phyloP scores from a whole-genome alignment of 2,888 invertebrate species.

The Tinea trinotella region DNA sequence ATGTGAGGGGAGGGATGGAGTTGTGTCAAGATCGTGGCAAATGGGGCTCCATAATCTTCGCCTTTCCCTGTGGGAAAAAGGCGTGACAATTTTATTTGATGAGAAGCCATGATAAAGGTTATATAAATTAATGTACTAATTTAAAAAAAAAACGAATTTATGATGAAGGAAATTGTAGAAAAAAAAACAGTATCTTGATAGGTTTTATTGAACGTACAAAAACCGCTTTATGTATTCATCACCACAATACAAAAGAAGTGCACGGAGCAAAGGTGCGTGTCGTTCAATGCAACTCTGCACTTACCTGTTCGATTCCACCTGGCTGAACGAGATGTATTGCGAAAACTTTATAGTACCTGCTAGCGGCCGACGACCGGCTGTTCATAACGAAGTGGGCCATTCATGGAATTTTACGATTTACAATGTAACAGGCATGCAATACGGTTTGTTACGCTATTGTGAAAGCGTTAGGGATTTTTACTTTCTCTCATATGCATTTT shows the following conservation, averaged over 20 bases:
- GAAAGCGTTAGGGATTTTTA: conserved; percentile 2
- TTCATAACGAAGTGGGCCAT: neutral
- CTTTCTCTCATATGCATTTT: conserved; percentile 8
- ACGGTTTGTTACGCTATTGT: conserved; percentile 10
- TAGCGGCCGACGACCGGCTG: neutral
- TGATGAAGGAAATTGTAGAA: too few relatives aligned
- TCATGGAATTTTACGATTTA: neutral
- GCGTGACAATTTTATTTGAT: too few relatives aligned
- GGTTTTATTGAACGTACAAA: too few relatives aligned
- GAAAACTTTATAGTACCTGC: conserved; percentile 2
- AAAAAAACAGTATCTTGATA: too few relatives aligned
- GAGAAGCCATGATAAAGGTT: too few relatives aligned
- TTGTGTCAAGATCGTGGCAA: too few relatives aligned
- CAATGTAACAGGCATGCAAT: neutral
- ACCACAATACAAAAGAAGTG: neutral
- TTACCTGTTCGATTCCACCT: conserved; percentile 4
- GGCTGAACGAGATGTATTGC: neutral
- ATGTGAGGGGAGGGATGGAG: too few relatives aligned
- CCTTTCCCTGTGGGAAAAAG: too few relatives aligned
- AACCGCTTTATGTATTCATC: too few relatives aligned
- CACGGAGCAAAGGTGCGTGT: neutral
- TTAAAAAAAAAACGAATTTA: too few relatives aligned
- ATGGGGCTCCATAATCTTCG: too few relatives aligned
- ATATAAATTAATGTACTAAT: too few relatives aligned
- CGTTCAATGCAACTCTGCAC: neutral